These are phyloP conservation scores for Tolypeutes matacus DNA, from an alignment of 2,797 vertebrate genomes.

Conservation along the genomic window DNA sequence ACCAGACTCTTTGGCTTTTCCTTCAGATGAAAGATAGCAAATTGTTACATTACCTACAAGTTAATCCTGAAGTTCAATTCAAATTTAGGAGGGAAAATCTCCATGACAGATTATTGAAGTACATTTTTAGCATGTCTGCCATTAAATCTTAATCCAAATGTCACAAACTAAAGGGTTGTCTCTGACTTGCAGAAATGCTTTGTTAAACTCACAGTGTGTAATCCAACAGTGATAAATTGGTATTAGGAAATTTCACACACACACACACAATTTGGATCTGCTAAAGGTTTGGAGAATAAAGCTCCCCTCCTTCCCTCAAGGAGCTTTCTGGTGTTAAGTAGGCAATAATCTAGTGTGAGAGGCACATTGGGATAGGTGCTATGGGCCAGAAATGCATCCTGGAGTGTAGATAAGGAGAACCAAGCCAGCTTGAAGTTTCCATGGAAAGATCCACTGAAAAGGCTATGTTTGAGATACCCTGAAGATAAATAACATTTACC, in stretches of 20 bases:
- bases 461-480: neutral
- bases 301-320: neutral
- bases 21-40: slow-evolving; percentile 29
- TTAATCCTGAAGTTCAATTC: slow-evolving; percentile 2
- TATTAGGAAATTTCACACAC: neutral
- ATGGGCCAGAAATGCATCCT: neutral
- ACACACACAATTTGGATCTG: neutral
- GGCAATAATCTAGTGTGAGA: neutral
- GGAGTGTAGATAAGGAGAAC: neutral
- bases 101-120: neutral
- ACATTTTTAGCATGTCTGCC: slow-evolving; percentile 17
- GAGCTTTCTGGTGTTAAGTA: neutral
- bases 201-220: neutral
- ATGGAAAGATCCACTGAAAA: neutral
- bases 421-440: neutral
- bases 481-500: neutral
- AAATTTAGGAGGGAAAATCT: neutral
- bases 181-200: neutral
- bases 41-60: neutral
- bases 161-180: neutral
- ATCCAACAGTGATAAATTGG: neutral
- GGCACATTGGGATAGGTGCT: too few relatives aligned
- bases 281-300: neutral
- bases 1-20: neutral
- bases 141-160: neutral